Evolutionary conservation across 2,888 invertebrate species (phyloP).

Genomic region (Pteria penguin): DNA sequence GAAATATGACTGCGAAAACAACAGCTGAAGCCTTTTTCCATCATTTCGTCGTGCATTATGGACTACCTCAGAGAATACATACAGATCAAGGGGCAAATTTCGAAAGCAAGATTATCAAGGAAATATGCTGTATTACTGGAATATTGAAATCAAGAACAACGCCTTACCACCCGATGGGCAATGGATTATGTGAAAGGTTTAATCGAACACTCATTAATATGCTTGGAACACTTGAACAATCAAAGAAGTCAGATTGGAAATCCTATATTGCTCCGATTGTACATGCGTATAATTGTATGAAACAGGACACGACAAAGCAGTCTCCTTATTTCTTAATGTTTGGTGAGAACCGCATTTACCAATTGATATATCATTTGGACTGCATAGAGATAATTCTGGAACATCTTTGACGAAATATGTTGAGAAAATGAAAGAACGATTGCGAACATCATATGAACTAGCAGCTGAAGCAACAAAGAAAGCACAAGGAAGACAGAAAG

Average conservation of each 20-base stretch:
- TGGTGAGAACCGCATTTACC: constrained; percentile 21
- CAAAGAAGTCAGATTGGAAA: constrained; percentile 36
- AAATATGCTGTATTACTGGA: constrained; percentile 19
- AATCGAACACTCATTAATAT: constrained; percentile 30
- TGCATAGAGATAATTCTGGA: too few relatives aligned
- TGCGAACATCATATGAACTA: too few relatives aligned
- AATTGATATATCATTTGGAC: too few relatives aligned
- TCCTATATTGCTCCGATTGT: constrained; percentile 4
- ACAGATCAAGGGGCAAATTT: too few relatives aligned
- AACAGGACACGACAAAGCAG: constrained; percentile 29
- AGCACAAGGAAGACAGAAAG: too few relatives aligned
- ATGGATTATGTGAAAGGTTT: constrained; percentile 40
- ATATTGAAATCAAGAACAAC: constrained; percentile 34
- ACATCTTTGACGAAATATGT: too few relatives aligned
- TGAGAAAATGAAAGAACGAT: too few relatives aligned
- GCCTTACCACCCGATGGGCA: constrained; percentile 45
- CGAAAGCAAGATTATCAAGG: constrained; percentile 13
- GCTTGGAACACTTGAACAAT: constrained; percentile 22
- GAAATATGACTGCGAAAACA: too few relatives aligned
- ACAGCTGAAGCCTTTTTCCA: too few relatives aligned
- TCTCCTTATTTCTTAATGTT: constrained; percentile 35
- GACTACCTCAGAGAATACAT: too few relatives aligned
- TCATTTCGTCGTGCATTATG: too few relatives aligned
- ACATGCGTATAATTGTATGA: constrained; percentile 28
- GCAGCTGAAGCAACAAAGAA: too few relatives aligned